Conservation (phyloP, 2,888 invertebrate genomes). For the Junonia oenone region DNA sequence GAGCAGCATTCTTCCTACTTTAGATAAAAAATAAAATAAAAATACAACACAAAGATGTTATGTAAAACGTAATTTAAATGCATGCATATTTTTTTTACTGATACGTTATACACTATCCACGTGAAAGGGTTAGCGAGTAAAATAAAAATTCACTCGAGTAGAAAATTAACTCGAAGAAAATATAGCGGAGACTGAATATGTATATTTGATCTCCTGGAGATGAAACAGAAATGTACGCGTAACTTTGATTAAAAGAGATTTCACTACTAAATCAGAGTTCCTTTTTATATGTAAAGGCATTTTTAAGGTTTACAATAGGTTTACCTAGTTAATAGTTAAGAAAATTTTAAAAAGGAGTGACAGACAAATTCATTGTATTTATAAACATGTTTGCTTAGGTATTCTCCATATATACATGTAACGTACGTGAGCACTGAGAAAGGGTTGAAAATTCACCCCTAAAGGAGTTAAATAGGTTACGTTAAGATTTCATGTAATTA, state of each 20-base stretch:
- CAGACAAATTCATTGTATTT: no score
- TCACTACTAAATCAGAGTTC: neutral
- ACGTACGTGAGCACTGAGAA: no score
- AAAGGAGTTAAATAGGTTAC: no score
- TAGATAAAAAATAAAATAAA: neutral
- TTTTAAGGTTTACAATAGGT: no score
- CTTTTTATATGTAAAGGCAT: neutral
- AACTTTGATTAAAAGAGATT: neutral
- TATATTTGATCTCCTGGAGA: neutral
- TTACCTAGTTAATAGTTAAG: no score
- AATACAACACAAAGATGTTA: neutral
- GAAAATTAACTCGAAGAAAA: neutral
- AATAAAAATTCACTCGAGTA: neutral
- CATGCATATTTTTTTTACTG: neutral
- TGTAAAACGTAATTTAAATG: constrained; percentile 1
- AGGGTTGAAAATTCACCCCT: no score
- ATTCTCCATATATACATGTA: no score
- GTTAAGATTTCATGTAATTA: no score
- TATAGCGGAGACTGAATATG: neutral
- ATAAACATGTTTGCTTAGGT: no score
- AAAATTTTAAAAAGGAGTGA: no score
- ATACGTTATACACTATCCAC: neutral
- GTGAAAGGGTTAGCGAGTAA: neutral
- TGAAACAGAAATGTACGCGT: neutral
- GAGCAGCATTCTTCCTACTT: neutral